These are phyloP conservation scores for Lampris megalopsis DNA, from an alignment of 2,113 vertebrate genomes.

Conservation along the genomic window DNA sequence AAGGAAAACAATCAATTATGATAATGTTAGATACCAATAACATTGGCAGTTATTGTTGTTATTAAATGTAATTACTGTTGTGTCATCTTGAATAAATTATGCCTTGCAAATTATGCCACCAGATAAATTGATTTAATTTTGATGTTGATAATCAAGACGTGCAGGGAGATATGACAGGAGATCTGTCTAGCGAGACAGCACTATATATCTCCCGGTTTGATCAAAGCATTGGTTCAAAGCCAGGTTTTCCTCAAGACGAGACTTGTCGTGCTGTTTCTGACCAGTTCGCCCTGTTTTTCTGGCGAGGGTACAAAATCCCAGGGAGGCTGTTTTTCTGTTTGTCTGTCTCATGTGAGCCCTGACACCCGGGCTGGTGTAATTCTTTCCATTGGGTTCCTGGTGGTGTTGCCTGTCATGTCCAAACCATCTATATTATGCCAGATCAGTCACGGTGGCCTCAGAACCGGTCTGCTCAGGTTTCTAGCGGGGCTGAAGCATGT, in stretches of 20 bases:
- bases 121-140: background rate
- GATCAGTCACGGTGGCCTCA: background rate
- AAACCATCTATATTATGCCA: background rate
- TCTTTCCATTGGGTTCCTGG: background rate
- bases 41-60: too few species aligned
- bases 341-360: background rate
- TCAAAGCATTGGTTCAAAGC: background rate
- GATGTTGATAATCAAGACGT: background rate
- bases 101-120: background rate
- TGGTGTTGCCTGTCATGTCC: background rate
- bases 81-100: background rate
- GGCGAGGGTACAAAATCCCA: conserved; percentile 25
- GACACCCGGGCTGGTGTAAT: background rate
- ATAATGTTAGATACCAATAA: too few species aligned
- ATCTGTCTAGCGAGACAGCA: background rate
- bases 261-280: conserved; percentile 17
- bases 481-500: conserved; percentile 4
- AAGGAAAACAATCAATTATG: too few species aligned
- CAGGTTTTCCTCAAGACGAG: conserved; percentile 22
- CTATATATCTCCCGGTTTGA: background rate
- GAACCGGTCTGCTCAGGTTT: conserved; percentile 30
- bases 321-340: conserved; percentile 11
- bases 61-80: background rate
- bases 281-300: conserved; percentile 50
- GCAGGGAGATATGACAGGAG: background rate